phyloP scores from a whole-genome alignment of 2,113 vertebrate genomes.

The Boulengeromyrus knoepffleri region DNA sequence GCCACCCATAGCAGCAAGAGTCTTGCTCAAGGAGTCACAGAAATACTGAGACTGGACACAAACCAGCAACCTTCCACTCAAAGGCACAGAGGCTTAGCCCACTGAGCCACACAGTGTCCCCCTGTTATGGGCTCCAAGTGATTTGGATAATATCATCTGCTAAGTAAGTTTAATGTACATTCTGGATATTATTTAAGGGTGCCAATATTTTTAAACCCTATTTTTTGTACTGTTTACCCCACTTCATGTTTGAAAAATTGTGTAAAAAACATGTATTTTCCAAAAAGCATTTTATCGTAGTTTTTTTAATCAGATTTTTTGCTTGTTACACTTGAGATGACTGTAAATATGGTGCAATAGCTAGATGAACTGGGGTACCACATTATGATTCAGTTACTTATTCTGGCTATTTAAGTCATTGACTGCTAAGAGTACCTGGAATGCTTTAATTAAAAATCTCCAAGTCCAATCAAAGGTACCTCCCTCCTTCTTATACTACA shows the following conservation, averaged over 20 bases:
- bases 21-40: no score
- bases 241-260: background rate
- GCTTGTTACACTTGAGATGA: background rate
- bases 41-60: no score
- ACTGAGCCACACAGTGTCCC: no score
- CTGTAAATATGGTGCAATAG: background rate
- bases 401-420: background rate
- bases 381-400: background rate
- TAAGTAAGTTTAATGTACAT: background rate
- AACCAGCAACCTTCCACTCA: no score
- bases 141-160: background rate
- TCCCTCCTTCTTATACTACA: background rate
- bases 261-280: background rate
- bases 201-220: background rate
- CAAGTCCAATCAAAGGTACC: background rate
- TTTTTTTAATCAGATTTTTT: background rate
- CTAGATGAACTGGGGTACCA: background rate
- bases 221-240: background rate
- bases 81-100: no score
- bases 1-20: no score
- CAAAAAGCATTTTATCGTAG: background rate
- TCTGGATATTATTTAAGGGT: background rate
- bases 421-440: background rate
- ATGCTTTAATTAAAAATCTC: background rate
- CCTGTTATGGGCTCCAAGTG: no score